Evolutionary conservation across 2,113 vertebrate species (phyloP).

Genomic region (Sceloporus undulatus): DNA sequence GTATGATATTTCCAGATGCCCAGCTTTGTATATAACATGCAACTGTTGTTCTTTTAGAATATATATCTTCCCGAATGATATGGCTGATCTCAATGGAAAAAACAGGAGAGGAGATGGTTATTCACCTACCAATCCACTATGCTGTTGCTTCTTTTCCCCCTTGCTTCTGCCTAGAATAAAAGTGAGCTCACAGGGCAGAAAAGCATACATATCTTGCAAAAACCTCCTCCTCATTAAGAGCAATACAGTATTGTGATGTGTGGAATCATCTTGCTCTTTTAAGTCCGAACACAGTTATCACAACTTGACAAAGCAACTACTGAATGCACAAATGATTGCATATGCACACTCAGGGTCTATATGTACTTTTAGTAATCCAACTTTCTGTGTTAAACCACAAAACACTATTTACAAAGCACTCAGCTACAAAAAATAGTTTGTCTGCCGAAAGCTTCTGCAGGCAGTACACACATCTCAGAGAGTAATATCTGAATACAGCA

Average conservation of each 20-base stretch:
- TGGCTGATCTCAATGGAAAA: neutral
- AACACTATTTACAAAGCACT: neutral
- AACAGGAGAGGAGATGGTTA: neutral
- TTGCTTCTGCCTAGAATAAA: neutral
- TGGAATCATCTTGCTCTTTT: neutral
- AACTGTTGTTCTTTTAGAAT: neutral
- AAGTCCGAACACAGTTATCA: neutral
- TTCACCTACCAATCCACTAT: neutral
- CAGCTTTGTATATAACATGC: neutral
- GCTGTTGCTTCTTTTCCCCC: neutral
- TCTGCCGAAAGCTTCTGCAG: neutral
- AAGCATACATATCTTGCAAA: neutral
- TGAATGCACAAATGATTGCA: neutral
- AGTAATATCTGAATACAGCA: neutral
- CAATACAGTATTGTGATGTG: neutral
- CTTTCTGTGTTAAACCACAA: conserved; percentile 6
- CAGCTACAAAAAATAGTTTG: neutral
- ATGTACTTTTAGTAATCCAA: neutral
- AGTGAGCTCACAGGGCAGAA: neutral
- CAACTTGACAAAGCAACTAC: neutral
- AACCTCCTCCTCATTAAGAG: neutral
- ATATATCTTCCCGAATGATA: neutral
- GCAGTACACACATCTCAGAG: neutral
- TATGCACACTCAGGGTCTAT: neutral
- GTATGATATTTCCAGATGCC: conserved; percentile 8